Conservation (phyloP, 1,140 invertebrate genomes). For the Bombus superbus region DNA sequence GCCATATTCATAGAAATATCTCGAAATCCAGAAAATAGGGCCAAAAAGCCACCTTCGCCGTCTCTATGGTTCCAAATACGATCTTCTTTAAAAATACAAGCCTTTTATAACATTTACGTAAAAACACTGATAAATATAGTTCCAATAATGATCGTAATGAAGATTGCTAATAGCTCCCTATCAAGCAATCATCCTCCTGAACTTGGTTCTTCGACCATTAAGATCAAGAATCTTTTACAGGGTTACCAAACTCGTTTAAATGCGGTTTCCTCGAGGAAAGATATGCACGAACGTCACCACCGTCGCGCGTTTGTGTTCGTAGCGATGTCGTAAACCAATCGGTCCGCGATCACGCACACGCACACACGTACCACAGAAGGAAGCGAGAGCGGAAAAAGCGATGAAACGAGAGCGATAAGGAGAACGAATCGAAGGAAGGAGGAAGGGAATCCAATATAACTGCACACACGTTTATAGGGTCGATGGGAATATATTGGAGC, state of each 20-base stretch:
- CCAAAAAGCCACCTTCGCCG: too few relatives aligned
- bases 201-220: not conserved
- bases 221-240: slow-evolving; percentile 60
- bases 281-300: slow-evolving; percentile 19
- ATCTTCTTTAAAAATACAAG: too few relatives aligned
- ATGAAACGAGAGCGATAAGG: slow-evolving; percentile 46
- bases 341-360: not conserved
- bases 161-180: not conserved
- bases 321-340: slow-evolving; percentile 38
- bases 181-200: not conserved
- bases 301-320: not conserved
- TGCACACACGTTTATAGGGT: slow-evolving; percentile 81
- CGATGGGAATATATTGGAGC: slow-evolving; percentile 81
- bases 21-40: too few relatives aligned
- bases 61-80: too few relatives aligned
- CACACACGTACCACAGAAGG: slow-evolving; percentile 34
- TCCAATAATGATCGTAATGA: not conserved
- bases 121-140: too few relatives aligned
- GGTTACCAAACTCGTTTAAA: slow-evolving; percentile 60
- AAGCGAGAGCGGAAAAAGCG: slow-evolving; percentile 62
- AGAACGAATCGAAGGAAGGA: slow-evolving; percentile 55
- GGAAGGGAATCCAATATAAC: slow-evolving; percentile 81
- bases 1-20: too few relatives aligned
- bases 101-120: too few relatives aligned
- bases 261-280: slow-evolving; percentile 42